Evolutionary conservation across 53 echinoderm and acorn worm species (phyloP).

Genomic region (Mesocentrotus franciscanus): DNA sequence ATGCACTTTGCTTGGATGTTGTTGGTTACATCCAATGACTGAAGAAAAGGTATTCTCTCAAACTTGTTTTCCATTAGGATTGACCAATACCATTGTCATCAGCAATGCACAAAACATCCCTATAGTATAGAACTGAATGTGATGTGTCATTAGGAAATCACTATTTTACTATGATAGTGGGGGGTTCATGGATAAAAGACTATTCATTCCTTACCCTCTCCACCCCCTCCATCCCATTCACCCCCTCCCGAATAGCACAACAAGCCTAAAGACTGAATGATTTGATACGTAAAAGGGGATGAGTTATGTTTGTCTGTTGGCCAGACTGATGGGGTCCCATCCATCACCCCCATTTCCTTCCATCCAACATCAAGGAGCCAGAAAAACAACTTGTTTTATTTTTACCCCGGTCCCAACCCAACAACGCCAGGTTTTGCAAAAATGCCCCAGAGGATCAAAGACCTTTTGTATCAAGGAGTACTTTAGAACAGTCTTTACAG

Average conservation of each 20-base stretch:
- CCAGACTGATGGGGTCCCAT: conserved; percentile 40
- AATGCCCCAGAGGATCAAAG: conserved; percentile 11
- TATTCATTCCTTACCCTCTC: not conserved
- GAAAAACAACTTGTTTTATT: conserved; percentile 40
- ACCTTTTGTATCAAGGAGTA: not conserved
- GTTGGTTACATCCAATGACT: not conserved
- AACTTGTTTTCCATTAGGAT: not conserved
- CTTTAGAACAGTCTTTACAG: not conserved
- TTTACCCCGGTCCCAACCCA: conserved; percentile 20
- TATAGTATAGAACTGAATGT: not conserved
- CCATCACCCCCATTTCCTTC: conserved; percentile 44
- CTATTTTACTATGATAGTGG: not conserved
- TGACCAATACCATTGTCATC: not conserved
- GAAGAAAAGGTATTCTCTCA: not conserved
- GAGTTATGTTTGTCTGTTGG: conserved; percentile 41
- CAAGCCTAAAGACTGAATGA: conserved; percentile 38
- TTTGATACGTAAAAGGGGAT: conserved; percentile 29
- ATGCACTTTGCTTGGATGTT: not conserved
- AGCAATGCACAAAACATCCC: not conserved
- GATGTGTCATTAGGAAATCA: not conserved
- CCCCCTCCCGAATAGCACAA: not conserved
- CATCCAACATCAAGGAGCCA: not conserved
- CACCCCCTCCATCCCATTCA: not conserved
- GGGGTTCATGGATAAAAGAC: not conserved
- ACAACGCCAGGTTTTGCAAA: not conserved